Conservation (phyloP, 2,888 invertebrate species). For the Clepsis dumicolana region DNA sequence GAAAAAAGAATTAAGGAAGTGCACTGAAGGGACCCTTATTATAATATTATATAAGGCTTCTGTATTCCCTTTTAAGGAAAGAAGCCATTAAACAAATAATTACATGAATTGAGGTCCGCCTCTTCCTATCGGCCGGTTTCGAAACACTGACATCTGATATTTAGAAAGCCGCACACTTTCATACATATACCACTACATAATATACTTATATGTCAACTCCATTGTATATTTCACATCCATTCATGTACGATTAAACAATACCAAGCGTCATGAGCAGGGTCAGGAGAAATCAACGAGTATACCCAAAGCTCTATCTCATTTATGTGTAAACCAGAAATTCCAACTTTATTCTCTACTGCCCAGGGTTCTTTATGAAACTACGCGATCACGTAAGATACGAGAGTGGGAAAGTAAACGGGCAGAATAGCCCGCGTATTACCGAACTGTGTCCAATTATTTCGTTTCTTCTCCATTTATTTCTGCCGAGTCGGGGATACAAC, state of each 20-base stretch:
- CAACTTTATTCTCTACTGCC: background rate
- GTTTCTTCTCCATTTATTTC: slow-evolving; percentile 28
- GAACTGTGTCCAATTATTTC: slow-evolving; percentile 5
- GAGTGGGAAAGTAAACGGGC: background rate
- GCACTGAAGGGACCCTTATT: too few species aligned
- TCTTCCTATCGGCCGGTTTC: too few species aligned
- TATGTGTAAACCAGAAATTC: background rate
- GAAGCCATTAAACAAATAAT: background rate
- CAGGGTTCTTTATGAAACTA: background rate
- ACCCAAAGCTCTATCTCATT: background rate
- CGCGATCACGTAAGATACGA: background rate
- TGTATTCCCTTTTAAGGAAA: background rate
- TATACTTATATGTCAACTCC: too few species aligned
- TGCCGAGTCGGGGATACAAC: background rate
- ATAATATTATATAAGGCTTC: background rate
- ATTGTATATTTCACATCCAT: too few species aligned
- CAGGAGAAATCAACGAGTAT: background rate
- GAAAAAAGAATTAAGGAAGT: too few species aligned
- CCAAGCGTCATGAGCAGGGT: background rate
- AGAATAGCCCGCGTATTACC: background rate
- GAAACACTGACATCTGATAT: too few species aligned
- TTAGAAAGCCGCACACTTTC: too few species aligned
- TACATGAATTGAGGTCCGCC: background rate
- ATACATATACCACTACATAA: too few species aligned
- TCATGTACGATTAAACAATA: slow-evolving; percentile 14